These are phyloP conservation scores for Ornithoptera priamus DNA, from an alignment of 2,888 invertebrate species.

Conservation along the genomic window DNA sequence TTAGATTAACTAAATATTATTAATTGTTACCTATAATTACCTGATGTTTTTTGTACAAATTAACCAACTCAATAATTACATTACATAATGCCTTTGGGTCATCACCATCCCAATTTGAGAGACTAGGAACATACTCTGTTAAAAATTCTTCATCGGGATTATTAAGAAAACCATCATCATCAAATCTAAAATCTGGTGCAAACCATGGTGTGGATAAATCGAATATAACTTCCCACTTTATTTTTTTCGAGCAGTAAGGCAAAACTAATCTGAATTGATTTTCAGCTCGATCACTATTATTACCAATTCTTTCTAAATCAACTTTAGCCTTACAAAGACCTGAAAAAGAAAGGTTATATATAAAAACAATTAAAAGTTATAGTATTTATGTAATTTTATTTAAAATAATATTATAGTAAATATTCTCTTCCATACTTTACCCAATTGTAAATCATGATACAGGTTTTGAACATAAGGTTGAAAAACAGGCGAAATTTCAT, in stretches of 20 bases:
- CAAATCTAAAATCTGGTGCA: constrained; percentile 88
- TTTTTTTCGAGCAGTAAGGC: constrained; percentile 84
- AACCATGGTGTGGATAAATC: constrained; percentile 81
- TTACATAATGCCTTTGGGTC: constrained; percentile 80
- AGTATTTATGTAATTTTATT: not conserved
- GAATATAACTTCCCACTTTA: constrained; percentile 86
- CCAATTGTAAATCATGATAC: constrained; percentile 69
- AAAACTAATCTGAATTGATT: constrained; percentile 83
- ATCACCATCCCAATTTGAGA: constrained; percentile 82
- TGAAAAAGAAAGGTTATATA: constrained; percentile 37
- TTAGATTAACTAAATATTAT: not conserved
- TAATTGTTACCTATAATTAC: constrained; percentile 52
- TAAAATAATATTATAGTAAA: not conserved
- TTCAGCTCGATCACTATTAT: constrained; percentile 54
- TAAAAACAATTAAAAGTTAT: not conserved
- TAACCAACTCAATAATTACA: constrained; percentile 82
- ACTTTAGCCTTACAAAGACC: constrained; percentile 73
- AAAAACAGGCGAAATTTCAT: constrained; percentile 65
- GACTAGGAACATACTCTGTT: constrained; percentile 77
- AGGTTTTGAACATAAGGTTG: constrained; percentile 68
- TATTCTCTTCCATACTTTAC: constrained; percentile 41
- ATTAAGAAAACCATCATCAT: constrained; percentile 83
- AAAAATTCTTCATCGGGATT: constrained; percentile 79
- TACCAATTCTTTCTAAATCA: constrained; percentile 66
- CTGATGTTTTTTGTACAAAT: constrained; percentile 83